phyloP scores from a whole-genome alignment of 2,113 vertebrate genomes.

The Spea bombifrons region DNA sequence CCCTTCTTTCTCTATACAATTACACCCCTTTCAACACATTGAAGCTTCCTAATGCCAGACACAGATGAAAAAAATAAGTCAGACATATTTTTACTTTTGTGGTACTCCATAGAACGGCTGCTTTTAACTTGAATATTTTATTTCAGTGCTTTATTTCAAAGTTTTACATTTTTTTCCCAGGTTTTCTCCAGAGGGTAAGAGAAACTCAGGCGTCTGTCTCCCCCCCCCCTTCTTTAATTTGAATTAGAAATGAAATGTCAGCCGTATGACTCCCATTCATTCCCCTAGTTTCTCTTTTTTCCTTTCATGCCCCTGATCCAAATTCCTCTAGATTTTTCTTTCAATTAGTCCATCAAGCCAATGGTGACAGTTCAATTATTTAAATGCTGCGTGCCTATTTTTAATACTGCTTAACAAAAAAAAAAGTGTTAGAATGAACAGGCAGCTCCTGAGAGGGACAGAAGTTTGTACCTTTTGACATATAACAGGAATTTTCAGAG shows the following conservation, averaged over 20 bases:
- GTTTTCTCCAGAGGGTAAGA: conserved; percentile 2
- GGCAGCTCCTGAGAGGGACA: not conserved
- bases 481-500: conserved; percentile 19
- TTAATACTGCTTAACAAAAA: conserved; percentile 4
- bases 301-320: conserved; percentile 19
- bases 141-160: conserved; percentile 4
- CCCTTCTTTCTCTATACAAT: not conserved
- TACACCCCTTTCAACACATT: not conserved
- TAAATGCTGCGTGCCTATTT: conserved; percentile 29
- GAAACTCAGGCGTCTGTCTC: not conserved
- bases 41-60: not conserved
- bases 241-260: conserved; percentile 38
- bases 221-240: not conserved
- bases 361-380: conserved; percentile 40
- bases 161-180: not conserved
- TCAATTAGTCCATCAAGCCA: conserved; percentile 31
- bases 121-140: not conserved
- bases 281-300: conserved; percentile 27
- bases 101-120: not conserved
- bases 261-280: not conserved
- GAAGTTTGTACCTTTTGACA: conserved; percentile 12
- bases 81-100: not conserved
- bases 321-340: conserved; percentile 31
- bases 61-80: not conserved
- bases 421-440: conserved; percentile 8